phyloP scores from a whole-genome alignment of 2,888 invertebrate genomes.

The Drosophila prolongata region DNA sequence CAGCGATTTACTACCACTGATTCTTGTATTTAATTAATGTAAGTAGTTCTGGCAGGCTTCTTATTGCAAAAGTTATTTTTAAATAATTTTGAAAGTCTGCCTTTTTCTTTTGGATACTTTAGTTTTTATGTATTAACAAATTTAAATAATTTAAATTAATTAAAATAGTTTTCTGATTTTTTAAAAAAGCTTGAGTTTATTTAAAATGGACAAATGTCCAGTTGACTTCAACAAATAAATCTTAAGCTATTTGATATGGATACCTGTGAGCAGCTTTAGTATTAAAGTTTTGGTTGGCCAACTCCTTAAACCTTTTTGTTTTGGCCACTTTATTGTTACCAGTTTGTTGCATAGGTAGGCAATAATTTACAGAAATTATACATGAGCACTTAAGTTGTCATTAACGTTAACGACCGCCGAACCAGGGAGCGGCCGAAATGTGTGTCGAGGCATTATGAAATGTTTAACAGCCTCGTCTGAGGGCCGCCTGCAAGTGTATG shows the following conservation, averaged over 20 bases:
- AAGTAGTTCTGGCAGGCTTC: background rate
- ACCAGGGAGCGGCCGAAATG: slow-evolving; percentile 37
- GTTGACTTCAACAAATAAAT: too few relatives aligned
- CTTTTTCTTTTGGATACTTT: background rate
- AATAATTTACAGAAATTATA: slow-evolving; percentile 76
- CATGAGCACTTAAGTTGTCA: slow-evolving; percentile 78
- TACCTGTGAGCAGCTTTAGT: too few relatives aligned
- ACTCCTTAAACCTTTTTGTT: background rate
- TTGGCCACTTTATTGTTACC: slow-evolving; percentile 18
- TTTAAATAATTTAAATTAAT: too few relatives aligned
- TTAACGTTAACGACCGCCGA: slow-evolving; percentile 73
- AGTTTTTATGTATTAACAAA: background rate
- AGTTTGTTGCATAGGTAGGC: slow-evolving; percentile 65
- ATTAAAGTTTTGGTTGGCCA: background rate
- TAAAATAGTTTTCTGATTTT: too few relatives aligned
- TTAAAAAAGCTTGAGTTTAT: too few relatives aligned
- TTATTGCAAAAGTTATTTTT: too few relatives aligned
- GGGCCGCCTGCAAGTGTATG: slow-evolving; percentile 53
- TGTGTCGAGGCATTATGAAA: slow-evolving; percentile 71
- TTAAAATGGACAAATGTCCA: too few relatives aligned
- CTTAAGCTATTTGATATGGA: too few relatives aligned
- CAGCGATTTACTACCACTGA: background rate
- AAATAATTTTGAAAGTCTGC: too few relatives aligned
- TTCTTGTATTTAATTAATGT: slow-evolving; percentile 1
- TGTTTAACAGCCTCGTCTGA: slow-evolving; percentile 66